Evolutionary conservation across 2,113 vertebrate genomes (phyloP).

Genomic region (Pterocles orientalis): DNA sequence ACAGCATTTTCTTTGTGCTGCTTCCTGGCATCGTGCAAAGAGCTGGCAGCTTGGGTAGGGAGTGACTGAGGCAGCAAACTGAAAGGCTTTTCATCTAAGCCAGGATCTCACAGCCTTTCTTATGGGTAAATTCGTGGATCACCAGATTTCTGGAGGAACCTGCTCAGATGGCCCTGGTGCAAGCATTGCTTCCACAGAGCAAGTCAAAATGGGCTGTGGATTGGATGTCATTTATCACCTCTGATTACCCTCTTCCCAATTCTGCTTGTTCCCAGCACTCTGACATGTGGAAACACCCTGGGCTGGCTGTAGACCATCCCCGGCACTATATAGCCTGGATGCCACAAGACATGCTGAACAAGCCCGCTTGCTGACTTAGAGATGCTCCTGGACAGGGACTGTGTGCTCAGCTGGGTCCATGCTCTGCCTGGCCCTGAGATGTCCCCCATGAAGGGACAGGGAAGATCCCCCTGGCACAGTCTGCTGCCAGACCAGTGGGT

Average conservation of each 20-base stretch:
- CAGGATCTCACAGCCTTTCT: background rate
- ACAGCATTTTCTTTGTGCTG: fast-evolving
- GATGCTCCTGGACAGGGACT: background rate
- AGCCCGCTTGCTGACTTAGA: background rate
- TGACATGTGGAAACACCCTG: background rate
- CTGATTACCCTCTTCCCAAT: background rate
- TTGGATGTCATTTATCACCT: fast-evolving
- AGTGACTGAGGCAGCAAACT: background rate
- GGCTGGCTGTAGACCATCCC: background rate
- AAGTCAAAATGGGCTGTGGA: background rate
- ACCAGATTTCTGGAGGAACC: background rate
- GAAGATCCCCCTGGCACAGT: background rate
- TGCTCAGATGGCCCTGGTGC: background rate
- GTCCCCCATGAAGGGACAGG: background rate
- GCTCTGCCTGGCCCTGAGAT: background rate
- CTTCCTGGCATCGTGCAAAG: background rate
- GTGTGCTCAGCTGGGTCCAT: fast-evolving
- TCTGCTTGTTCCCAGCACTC: background rate
- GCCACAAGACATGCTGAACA: background rate
- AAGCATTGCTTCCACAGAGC: background rate
- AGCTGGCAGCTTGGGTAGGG: background rate
- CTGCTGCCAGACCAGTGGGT: background rate
- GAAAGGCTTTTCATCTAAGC: background rate
- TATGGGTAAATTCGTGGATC: background rate
- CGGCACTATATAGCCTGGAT: background rate